Base-by-base conservation (phyloP, 2,888 invertebrate species). In the Blera fallax region DNA sequence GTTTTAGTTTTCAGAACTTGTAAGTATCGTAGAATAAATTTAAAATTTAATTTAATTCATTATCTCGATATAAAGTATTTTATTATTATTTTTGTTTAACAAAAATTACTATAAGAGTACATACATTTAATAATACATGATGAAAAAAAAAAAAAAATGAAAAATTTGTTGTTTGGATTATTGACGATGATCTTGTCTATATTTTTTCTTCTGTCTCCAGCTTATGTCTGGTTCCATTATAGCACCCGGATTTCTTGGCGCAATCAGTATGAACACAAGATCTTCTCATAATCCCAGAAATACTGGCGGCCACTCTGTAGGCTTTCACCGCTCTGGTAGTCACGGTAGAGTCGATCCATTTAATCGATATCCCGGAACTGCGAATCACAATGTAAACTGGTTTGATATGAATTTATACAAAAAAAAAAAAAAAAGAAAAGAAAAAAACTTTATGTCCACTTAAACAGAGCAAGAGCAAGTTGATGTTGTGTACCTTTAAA, bases 161-260 rank as follows among this genome's bases (percentile, higher is more conserved):
- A 27, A 65, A 40, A 10, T 32, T 45, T 48, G 27, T 18, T 18
- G 43, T 10, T 67, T 34, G 37, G 27, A 34, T 54, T 52, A 85
- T 76, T 85, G 74, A 85, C 81, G 58, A 58, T 81, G 74, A 76
- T 74, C 74, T 77, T 85, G 81, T 85, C n/a, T n/a, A 64, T 80
- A 62, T 88, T 87, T 88, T 84, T 88, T 87, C 87, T 87, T 84
- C 87, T 87, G 77, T 77, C 87, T 87, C 83, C 88, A 91, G 91
- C 89, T 91, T 87, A 90, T 91, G 87, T 91, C 91, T 87, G 91
- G 91, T 85, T 91, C 91, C 48, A 91, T 91, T 88, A 90, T 91
- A 74, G 91, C 91, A 74, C 91, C 91, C 54, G 91, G 91, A 89
- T 91, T 91, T 88, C 89, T 90, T 87, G 90, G 91, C 79, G 91